These are phyloP conservation scores for Crossocerus cetratus DNA, from an alignment of 2,888 invertebrate species.

Conservation along the genomic window DNA sequence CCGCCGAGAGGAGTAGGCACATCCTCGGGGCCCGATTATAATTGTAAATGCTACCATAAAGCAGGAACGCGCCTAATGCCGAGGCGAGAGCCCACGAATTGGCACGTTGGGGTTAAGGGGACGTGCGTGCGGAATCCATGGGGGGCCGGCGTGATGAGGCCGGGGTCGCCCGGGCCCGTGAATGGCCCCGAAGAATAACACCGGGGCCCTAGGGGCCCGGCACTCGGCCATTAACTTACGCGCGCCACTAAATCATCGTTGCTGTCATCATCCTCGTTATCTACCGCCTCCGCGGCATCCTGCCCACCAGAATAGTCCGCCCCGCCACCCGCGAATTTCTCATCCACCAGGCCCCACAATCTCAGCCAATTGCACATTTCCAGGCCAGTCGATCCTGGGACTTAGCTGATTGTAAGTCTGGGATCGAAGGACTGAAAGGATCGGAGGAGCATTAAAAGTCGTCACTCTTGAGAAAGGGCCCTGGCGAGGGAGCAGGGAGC, in stretches of 20 bases:
- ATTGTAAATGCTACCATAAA: slow-evolving; percentile 74
- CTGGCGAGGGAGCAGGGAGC: not conserved
- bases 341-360: too few species aligned
- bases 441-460: too few species aligned
- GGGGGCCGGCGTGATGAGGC: slow-evolving; percentile 53
- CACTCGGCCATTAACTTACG: slow-evolving; percentile 69
- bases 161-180: slow-evolving; percentile 60
- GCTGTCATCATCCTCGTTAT: slow-evolving; percentile 76
- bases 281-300: slow-evolving; percentile 67
- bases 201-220: slow-evolving; percentile 55
- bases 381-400: too few species aligned
- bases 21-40: slow-evolving; percentile 61
- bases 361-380: not conserved
- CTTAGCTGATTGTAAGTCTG: not conserved
- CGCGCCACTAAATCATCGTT: slow-evolving; percentile 74
- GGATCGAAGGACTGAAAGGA: too few species aligned
- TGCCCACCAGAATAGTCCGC: slow-evolving; percentile 50
- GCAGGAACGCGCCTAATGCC: slow-evolving; percentile 54
- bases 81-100: slow-evolving; percentile 63
- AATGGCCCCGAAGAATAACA: slow-evolving; percentile 73
- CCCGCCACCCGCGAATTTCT: slow-evolving; percentile 20
- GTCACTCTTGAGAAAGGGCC: not conserved
- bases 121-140: slow-evolving; percentile 61
- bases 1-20: slow-evolving; percentile 36
- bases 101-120: slow-evolving; percentile 62